Base-by-base conservation (phyloP, 2,797 vertebrate genomes). In the Pseudopleuronectes americanus region DNA sequence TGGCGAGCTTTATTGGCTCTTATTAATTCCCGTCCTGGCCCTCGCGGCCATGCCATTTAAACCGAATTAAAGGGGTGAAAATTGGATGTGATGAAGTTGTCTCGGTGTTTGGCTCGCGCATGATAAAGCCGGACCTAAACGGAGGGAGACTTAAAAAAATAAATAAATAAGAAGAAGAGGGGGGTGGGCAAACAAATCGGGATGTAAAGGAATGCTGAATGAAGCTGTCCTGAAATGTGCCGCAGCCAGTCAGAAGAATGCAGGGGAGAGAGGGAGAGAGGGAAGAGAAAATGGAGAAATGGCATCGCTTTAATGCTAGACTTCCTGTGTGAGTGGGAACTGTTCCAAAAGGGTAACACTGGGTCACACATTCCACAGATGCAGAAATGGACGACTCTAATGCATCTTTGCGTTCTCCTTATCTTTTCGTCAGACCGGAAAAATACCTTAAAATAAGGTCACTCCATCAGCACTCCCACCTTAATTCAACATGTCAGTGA, bases 21-120 rank as follows among this genome's bases (percentile, higher is more conserved):
- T 92, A 90, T 89, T 94, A 93, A 92, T 91, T 94, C 92, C 89
- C 72, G 78, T 70, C 90, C 79, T 69, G 60, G 84, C 74, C 88
- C 77, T 80, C 21, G 76, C 63, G 75, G 90, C 91, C 88, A 74
- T 86, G 81, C 91, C 87, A 91, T 93, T 90, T 92, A 94, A 93
- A 94, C 80, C 77, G 84, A 90, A 94, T 94, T 94, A 94, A 89
- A 84, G 87, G 80, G 89, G 72, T 91, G 86, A 83, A 90, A 91
- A 91, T 90, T 87, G 89, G 90, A 90, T 85, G 89, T 90, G 91
- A 93, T 93, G 89, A 92, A 94, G 90, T 92, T 81, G 91, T 90
- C 87, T 89, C 66, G 79, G 80, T 86, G 78, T 87, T 89, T 72
- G 74, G 86, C 73, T 84, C 75, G 41, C 14, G 36, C 22, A 0